Evolutionary conservation across 2,888 invertebrate genomes (phyloP).

Genomic region (Cenopis cana): DNA sequence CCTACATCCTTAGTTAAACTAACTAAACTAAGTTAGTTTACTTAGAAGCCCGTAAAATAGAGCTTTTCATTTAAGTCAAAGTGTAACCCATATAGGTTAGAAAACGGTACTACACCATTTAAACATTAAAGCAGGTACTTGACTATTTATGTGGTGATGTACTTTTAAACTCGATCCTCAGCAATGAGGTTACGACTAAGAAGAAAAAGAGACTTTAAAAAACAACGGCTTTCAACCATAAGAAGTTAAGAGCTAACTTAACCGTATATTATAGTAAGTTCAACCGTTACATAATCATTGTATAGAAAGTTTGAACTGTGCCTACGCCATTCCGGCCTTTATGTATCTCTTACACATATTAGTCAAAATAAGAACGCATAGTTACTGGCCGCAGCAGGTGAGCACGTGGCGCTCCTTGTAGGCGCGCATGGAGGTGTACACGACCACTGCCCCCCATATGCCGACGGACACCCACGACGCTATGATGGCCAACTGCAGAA

Average conservation of each 20-base stretch:
- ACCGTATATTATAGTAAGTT: neutral
- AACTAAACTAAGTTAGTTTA: no score
- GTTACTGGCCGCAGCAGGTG: conserved; percentile 78
- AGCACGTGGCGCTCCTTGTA: conserved; percentile 73
- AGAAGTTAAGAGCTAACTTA: neutral
- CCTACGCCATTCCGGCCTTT: neutral
- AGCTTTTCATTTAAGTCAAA: neutral
- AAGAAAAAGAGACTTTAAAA: neutral
- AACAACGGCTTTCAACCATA: neutral
- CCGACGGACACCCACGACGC: conserved; percentile 86
- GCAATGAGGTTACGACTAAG: no score
- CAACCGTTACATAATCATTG: neutral
- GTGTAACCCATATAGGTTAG: neutral
- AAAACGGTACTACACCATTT: neutral
- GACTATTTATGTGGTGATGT: neutral
- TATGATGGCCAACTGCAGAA: conserved; percentile 87
- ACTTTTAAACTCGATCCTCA: no score
- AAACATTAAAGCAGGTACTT: no score
- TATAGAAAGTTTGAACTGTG: neutral
- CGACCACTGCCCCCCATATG: conserved; percentile 81
- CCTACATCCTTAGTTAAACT: no score
- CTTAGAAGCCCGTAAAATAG: no score
- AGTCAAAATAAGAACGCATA: neutral
- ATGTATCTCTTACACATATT: neutral
- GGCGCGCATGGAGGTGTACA: conserved; percentile 84